phyloP scores from a whole-genome alignment of 1,140 invertebrate genomes.

The Saccostrea echinata region DNA sequence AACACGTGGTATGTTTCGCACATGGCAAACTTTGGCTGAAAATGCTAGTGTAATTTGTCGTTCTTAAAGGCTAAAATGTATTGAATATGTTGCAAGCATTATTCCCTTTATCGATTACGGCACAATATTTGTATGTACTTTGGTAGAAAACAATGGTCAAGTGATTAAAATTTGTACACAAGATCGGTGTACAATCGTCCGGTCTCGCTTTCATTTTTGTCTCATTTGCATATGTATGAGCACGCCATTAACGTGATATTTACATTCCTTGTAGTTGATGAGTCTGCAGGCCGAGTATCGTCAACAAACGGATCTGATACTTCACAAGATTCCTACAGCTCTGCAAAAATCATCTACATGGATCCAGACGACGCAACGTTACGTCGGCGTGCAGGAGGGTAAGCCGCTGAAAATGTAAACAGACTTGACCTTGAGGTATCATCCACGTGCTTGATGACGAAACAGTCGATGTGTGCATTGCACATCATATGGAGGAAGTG shows the following conservation, averaged over 20 bases:
- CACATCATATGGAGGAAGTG: not conserved
- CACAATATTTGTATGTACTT: not conserved
- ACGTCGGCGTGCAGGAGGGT: slow-evolving; percentile 71
- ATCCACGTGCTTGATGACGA: slow-evolving; percentile 51
- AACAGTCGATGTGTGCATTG: slow-evolving; percentile 17
- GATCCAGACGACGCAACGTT: slow-evolving; percentile 64
- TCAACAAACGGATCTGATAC: slow-evolving; percentile 51
- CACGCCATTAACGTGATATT: slow-evolving; percentile 55
- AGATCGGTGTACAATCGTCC: slow-evolving; percentile 31
- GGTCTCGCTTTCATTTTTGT: slow-evolving; percentile 48
- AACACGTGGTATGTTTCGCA: slow-evolving; percentile 81
- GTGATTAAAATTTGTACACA: slow-evolving; percentile 24
- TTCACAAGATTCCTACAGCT: slow-evolving; percentile 63
- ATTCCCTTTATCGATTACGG: not conserved
- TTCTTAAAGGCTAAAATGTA: not conserved
- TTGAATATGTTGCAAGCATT: not conserved
- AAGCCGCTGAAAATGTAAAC: slow-evolving; percentile 50
- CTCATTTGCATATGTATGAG: slow-evolving; percentile 72
- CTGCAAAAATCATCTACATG: slow-evolving; percentile 81
- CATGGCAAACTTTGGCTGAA: slow-evolving; percentile 55
- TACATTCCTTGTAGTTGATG: slow-evolving; percentile 56
- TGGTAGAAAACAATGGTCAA: not conserved
- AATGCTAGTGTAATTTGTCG: not conserved
- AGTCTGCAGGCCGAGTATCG: slow-evolving; percentile 51
- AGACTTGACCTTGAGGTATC: slow-evolving; percentile 38